A percentile compares a stretch with the other conserved stretches of the same genome.
These are phyloP conservation scores for Maniola jurtina DNA, from an alignment of 1,140 invertebrate genomes.

Conservation along the genomic window DNA sequence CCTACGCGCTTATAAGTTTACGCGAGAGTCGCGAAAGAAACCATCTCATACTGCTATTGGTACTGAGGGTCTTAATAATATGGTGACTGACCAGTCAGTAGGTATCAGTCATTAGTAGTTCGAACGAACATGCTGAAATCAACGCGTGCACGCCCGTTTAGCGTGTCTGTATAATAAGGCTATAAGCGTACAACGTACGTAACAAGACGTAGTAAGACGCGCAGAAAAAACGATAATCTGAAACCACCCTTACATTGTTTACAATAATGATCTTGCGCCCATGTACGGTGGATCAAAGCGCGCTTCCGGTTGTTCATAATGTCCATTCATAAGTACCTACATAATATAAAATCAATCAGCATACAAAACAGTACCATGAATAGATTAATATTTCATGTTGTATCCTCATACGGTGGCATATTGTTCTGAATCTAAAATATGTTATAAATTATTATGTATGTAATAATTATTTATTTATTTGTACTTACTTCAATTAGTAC, in stretches of 20 bases:
- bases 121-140: no score
- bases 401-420: conserved; percentile 19
- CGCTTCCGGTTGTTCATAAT: conserved; percentile 18
- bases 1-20: no score
- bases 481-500: not conserved
- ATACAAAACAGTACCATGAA: conserved; percentile 23
- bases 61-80: no score
- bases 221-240: no score
- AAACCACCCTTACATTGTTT: not conserved
- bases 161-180: no score
- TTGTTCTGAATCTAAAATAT: conserved; percentile 23
- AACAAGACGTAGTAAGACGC: no score
- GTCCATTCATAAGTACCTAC: conserved; percentile 21
- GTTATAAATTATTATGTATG: conserved; percentile 1
- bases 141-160: no score
- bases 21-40: no score
- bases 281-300: conserved; percentile 23
- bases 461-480: not conserved
- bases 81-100: no score
- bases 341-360: conserved; percentile 24
- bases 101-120: no score
- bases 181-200: no score
- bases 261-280: conserved; percentile 11
- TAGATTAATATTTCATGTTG: conserved; percentile 21
- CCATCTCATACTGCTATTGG: no score